Conservation (phyloP, 2,888 invertebrate species). For the Cetonia aurata region DNA sequence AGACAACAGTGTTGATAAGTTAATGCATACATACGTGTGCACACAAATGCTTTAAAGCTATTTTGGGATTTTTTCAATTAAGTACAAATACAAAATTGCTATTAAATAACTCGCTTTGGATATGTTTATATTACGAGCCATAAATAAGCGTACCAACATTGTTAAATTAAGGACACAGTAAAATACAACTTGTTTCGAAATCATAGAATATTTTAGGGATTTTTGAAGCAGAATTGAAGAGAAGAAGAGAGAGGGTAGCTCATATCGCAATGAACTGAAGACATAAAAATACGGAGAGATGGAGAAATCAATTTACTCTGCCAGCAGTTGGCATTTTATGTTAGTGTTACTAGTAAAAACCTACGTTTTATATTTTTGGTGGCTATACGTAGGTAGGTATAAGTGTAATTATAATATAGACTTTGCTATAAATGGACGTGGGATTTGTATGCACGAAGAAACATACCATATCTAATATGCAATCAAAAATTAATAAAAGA, state of each 20-base stretch:
- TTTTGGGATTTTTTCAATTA: constrained; percentile 34
- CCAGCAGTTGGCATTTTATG: too few species aligned
- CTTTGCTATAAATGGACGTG: too few species aligned
- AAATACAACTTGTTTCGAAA: constrained; percentile 4
- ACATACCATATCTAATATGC: too few species aligned
- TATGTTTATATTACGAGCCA: constrained; percentile 12
- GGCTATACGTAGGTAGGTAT: too few species aligned
- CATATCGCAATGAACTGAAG: neutral
- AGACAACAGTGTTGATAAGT: constrained; percentile 16
- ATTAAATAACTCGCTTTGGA: constrained; percentile 25
- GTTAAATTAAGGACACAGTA: constrained; percentile 26
- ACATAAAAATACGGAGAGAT: too few species aligned
- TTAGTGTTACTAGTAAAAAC: too few species aligned
- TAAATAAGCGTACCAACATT: constrained; percentile 12
- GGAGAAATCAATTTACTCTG: too few species aligned
- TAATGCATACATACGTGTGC: neutral
- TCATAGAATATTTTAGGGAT: constrained; percentile 10
- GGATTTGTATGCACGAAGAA: too few species aligned
- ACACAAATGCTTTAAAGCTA: neutral
- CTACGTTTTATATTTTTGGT: too few species aligned
- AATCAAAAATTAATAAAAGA: too few species aligned
- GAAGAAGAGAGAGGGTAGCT: neutral
- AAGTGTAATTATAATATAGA: too few species aligned
- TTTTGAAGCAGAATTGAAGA: too few species aligned
- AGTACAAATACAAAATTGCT: constrained; percentile 8